phyloP scores from a whole-genome alignment of 2,113 vertebrate genomes.

The Tauraco erythrolophus region DNA sequence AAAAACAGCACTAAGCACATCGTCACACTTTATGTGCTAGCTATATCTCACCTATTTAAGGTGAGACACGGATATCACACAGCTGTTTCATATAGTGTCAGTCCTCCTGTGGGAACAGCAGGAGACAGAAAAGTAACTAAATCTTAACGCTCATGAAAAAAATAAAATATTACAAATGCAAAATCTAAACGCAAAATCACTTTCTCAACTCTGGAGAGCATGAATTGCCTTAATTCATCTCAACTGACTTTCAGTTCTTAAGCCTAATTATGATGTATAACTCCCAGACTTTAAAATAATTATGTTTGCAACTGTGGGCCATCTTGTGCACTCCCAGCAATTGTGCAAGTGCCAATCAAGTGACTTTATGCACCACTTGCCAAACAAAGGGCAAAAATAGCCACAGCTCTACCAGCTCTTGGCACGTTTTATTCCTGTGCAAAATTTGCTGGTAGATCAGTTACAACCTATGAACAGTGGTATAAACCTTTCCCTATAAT shows the following conservation, averaged over 20 bases:
- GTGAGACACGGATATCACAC: background rate
- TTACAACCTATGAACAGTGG: background rate
- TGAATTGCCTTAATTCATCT: constrained; percentile 60
- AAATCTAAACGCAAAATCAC: background rate
- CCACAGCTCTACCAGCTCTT: background rate
- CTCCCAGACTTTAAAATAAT: constrained; percentile 40
- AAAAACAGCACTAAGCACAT: background rate
- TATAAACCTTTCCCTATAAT: background rate
- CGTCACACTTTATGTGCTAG: background rate
- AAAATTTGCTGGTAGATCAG: background rate
- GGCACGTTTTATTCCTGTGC: background rate
- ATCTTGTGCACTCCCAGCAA: background rate
- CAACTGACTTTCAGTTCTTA: constrained; percentile 23
- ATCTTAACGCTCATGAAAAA: background rate
- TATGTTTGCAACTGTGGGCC: constrained; percentile 14
- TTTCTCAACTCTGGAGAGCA: background rate
- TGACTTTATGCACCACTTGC: background rate
- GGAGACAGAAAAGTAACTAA: background rate
- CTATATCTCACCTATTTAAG: background rate
- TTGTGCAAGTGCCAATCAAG: constrained; percentile 15
- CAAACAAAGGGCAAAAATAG: constrained; percentile 8
- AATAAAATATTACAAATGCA: background rate
- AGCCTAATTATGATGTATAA: constrained; percentile 61
- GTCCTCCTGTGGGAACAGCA: background rate
- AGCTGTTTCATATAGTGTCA: background rate